These are phyloP conservation scores for Drosophila algonquin DNA, from an alignment of 2,888 invertebrate genomes.

Conservation along the genomic window DNA sequence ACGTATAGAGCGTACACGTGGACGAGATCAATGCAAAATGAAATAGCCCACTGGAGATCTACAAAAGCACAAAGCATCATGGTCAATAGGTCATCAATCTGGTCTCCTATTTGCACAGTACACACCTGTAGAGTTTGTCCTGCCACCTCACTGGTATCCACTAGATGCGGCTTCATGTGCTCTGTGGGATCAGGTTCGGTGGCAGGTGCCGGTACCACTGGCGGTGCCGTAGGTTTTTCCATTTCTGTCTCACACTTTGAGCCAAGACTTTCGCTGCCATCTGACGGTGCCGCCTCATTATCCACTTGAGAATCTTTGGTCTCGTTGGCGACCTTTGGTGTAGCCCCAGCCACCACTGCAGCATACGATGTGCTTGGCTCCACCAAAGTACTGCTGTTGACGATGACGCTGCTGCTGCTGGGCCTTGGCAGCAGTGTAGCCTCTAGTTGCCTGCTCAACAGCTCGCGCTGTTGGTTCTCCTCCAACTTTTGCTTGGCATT, in stretches of 20 bases:
- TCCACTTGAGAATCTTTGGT: conserved; percentile 53
- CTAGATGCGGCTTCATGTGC: conserved; percentile 87
- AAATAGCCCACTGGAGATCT: conserved; percentile 91
- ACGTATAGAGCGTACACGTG: conserved; percentile 89
- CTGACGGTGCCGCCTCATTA: conserved; percentile 50
- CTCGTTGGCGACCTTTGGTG: conserved; percentile 50
- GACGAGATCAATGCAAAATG: conserved; percentile 91
- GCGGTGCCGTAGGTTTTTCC: conserved; percentile 13
- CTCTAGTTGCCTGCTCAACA: conserved; percentile 81
- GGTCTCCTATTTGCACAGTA: not conserved
- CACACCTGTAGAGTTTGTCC: conserved; percentile 87
- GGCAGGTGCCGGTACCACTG: conserved; percentile 15
- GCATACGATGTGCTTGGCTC: conserved; percentile 67
- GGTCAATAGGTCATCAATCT: too few species aligned
- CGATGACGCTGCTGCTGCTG: conserved; percentile 1
- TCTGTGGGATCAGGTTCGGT: conserved; percentile 80
- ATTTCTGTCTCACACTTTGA: conserved; percentile 1
- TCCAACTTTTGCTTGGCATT: conserved; percentile 85
- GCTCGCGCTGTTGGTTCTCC: conserved; percentile 83
- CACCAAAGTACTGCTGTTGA: conserved; percentile 39
- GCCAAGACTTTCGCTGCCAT: conserved; percentile 50
- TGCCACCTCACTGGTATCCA: conserved; percentile 87
- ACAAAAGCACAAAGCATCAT: conserved; percentile 1
- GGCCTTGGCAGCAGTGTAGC: conserved; percentile 68
- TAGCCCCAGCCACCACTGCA: conserved; percentile 53